Evolutionary conservation across 2,113 vertebrate species (phyloP), one percentile per base, ranked within the genome.

Genomic region (Irena cyanogastra): DNA sequence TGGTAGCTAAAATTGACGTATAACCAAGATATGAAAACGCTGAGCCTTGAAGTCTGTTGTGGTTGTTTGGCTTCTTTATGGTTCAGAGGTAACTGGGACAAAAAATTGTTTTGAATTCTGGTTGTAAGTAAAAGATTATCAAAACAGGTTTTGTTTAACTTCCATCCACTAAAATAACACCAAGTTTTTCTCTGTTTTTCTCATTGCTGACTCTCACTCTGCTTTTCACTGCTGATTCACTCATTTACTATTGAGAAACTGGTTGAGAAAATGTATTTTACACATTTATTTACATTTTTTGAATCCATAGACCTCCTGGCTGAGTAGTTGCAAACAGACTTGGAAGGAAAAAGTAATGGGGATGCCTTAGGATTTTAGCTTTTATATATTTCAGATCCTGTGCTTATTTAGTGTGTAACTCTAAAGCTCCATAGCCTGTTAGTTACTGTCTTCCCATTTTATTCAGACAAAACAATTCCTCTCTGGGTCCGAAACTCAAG

Each of bases 281-380:
- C 31, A 56, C 52, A 85, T 24, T 27, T 90, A 87, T 72, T 91
- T 41, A 33, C 19, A 26, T 75, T 59, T 89, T 64, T 71, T 35
- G 42, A 70, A 14, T 87, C 87, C 77, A 23, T n/a, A 92, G 86
- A 92, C 78, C 39, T 31, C 63, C 91, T 92, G 84, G 77, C 86
- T 96, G 93, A 94, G 80, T 57, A 95, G 79, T 49, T 93, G 23
- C 61, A 96, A 92, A 87, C 71, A 71, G 52, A 92, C 87, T 95
- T 92, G 44, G 42, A 42, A 95, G 60, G 61, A 66, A 87, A 83
- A 91, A 18, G 66, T 87, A 87, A 84, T 0, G 0, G 4, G 26
- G 16, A 20, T 39, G 7, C 11, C 21, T 49, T 60, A 18, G 35
- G 28, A 49, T 50, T 49, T 77, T 26, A 33, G 27, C 7, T 61